These are phyloP conservation scores for Brachyistius frenatus DNA, from an alignment of 2,113 vertebrate genomes.

Conservation along the genomic window DNA sequence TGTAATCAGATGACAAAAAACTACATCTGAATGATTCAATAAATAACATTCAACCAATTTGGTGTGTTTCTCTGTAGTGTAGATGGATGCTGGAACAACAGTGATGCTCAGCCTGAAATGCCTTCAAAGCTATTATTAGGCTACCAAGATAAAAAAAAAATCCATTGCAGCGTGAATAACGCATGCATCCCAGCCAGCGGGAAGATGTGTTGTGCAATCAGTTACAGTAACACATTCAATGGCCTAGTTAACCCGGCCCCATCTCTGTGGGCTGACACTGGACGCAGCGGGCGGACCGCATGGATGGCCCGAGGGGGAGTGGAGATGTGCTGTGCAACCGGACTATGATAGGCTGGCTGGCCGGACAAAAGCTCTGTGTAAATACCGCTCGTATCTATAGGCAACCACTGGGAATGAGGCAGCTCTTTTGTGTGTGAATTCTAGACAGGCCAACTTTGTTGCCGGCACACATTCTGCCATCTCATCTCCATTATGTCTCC, in stretches of 20 bases:
- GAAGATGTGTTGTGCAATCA: constrained; percentile 61
- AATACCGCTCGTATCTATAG: constrained; percentile 77
- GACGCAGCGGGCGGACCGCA: constrained; percentile 38
- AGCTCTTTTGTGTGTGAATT: constrained; percentile 74
- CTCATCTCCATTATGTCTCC: constrained; percentile 68
- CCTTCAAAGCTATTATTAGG: constrained; percentile 78
- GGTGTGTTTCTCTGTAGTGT: background rate
- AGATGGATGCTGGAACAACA: constrained; percentile 36
- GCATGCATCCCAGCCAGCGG: constrained; percentile 65
- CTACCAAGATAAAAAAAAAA: constrained; percentile 52
- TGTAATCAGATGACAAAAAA: background rate
- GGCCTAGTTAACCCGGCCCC: constrained; percentile 71
- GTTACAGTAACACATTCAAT: constrained; percentile 68
- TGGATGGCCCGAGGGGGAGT: constrained; percentile 38
- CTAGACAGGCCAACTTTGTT: constrained; percentile 72
- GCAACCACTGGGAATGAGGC: constrained; percentile 78
- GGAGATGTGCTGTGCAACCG: constrained; percentile 36
- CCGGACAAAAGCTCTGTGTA: constrained; percentile 77
- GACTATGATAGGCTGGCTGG: constrained; percentile 59
- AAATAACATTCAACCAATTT: background rate
- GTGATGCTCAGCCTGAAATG: constrained; percentile 40
- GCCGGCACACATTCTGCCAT: constrained; percentile 64
- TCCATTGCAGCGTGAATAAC: constrained; percentile 68
- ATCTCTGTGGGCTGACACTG: constrained; percentile 45
- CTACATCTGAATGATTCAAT: background rate